Evolutionary conservation across 2,888 invertebrate species (phyloP), one percentile per base, ranked within the genome.

Genomic region (Drosophila austrosaltans): DNA sequence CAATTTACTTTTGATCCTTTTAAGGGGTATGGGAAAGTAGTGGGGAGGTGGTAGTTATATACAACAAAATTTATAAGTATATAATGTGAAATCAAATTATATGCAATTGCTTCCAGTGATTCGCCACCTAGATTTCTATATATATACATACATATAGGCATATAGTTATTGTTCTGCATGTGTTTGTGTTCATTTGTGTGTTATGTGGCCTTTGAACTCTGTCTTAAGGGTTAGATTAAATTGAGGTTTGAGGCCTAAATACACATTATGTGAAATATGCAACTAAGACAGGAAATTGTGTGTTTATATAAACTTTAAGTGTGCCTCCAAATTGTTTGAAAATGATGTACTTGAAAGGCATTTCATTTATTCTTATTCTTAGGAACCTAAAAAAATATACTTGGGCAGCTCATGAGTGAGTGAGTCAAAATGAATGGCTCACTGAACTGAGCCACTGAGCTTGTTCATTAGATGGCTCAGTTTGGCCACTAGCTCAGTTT

Each of bases 1-100:
- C 69, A 54, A 59, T 71, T 75, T 69, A 72, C 60, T 75, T 69
- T 53, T 60, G 69, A 48, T 48, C 48, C 48, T 56, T 75, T 16
- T 40, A 32, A 44, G 32, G 42, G 25, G 40, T 3, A 36, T 22
- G 48, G 22, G 48, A 16, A 16, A 10, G 22, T 3, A 2, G 3
- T 22, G 48, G 12, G 22, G 44, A 20, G 44, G 44, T 0, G 16
- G 16, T 16, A 25, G 22, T 25, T 48, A 48, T 48, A 10, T 25
- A 48, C 48, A 7, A 2, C 22, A 25, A 48, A 25, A 10, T 48
- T 10, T 48, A 16, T 16, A 16, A 16, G 16, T 16, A 48, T 10
- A 48, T 48, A 48, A 48, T 48, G 25, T 22, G 25, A 42, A 42
- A 42, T 42, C 42, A 42, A 42, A 48, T 48, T 48, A 48, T 48